Evolutionary conservation across 2,113 vertebrate genomes (phyloP).

Genomic region (Smithornis capensis): DNA sequence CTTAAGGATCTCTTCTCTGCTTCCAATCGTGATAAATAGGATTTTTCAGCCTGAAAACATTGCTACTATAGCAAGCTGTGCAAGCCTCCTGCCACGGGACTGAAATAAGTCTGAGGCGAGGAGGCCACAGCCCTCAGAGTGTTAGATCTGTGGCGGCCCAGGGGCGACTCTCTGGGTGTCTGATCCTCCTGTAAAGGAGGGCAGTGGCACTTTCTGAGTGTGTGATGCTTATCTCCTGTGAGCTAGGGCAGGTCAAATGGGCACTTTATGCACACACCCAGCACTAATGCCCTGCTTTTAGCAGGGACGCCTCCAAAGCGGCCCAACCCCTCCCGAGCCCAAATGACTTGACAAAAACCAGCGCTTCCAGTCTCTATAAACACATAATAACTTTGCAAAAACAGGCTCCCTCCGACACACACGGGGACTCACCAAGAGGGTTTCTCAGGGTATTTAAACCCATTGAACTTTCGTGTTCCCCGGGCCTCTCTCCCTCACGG

Average conservation of each 20-base stretch:
- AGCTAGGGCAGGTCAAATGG: too few relatives aligned
- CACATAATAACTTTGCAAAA: too few relatives aligned
- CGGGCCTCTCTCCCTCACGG: not conserved
- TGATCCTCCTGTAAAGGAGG: not conserved
- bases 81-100: too few relatives aligned
- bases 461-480: not conserved
- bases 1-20: not conserved
- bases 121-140: not conserved
- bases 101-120: too few relatives aligned
- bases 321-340: not conserved
- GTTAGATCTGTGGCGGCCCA: too few relatives aligned
- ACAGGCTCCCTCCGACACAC: too few relatives aligned
- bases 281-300: not conserved
- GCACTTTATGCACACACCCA: not conserved
- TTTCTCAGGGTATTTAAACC: not conserved
- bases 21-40: not conserved
- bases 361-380: not conserved
- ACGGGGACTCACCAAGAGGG: not conserved
- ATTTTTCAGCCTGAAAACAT: not conserved
- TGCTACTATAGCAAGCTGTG: too few relatives aligned
- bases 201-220: not conserved
- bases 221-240: too few relatives aligned
- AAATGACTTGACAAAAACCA: not conserved
- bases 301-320: not conserved
- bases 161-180: too few relatives aligned